phyloP scores from a whole-genome alignment of 2,797 vertebrate species.

The Falco naumanni region DNA sequence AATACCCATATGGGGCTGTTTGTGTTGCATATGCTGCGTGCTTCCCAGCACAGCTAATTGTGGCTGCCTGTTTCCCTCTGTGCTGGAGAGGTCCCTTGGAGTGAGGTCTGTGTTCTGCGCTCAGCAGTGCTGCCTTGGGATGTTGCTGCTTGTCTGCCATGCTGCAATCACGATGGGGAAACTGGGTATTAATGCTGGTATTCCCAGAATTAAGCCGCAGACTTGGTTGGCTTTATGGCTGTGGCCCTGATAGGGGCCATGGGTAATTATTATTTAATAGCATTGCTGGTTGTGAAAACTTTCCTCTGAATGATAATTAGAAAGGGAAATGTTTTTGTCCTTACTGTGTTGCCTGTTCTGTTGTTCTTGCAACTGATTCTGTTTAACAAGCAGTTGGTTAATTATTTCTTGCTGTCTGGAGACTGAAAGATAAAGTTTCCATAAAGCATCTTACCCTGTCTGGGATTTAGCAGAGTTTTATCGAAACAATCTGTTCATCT shows the following conservation, averaged over 20 bases:
- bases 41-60: neutral
- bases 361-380: neutral
- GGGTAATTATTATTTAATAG: neutral
- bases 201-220: neutral
- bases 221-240: neutral
- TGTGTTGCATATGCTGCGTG: neutral
- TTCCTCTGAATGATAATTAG: neutral
- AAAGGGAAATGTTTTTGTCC: neutral
- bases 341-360: neutral
- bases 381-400: conserved; percentile 1
- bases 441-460: neutral
- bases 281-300: neutral
- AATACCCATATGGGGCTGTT: conserved; percentile 33
- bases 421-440: conserved; percentile 6
- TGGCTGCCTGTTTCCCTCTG: neutral
- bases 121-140: neutral
- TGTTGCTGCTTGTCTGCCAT: accelerated
- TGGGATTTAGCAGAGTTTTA: conserved; percentile 45
- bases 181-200: no score
- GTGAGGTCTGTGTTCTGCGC: neutral
- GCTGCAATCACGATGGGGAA: accelerated
- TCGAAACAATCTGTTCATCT: conserved; percentile 36
- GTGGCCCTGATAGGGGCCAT: neutral
- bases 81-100: neutral
- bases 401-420: conserved; percentile 37